Base-by-base conservation (phyloP, 2,113 vertebrate genomes). In the Salvelinus fontinalis region DNA sequence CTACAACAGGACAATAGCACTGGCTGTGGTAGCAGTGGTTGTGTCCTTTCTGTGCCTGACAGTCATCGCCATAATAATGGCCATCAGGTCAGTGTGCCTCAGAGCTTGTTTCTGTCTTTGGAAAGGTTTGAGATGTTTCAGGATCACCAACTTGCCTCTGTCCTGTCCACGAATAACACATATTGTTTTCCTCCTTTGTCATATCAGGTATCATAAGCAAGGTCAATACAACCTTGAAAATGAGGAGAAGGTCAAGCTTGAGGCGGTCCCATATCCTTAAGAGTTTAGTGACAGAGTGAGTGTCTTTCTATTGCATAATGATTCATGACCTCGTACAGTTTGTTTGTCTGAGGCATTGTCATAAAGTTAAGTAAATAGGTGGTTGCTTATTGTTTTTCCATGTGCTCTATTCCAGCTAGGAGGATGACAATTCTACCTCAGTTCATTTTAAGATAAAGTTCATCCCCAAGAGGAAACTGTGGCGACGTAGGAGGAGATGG, bases 231-330 rank as follows among this genome's bases (percentile, higher is more conserved):
- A 99, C 65, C 95, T 98, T 80, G 96, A 99, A 91, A 98, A 91
- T 59, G 98, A 98, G 90, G 97, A 98, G 89, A 99, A 98, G 90
- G 93, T 97, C 83, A 99, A 99, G 88, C 86, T 98, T 87, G 97
- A 95, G 84, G 90, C 93, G 88, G 90, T 94, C 65, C 90, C 94
- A 84, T 95, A 91, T 88, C 95, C 96, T 87, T 98, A 94, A 95
- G 87, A 76, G 82, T 76, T 81, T 29, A 77, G 74, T 78, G 70
- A 85, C 75, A 54, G 14, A 24, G 59, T 54, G 12, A 13, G n/a
- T 62, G 6, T 62, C 9, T 62, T 62, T 62, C 59, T 62, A 8
- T 62, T 62, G 2, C 7, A 11, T n/a, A 62, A 62, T 12, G 3
- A 18, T n/a, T 24, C 20, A 62, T 22, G 13, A 8, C n/a, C n/a